A percentile compares a stretch with the other conserved stretches of the same genome.
These are phyloP conservation scores for Lypha dubia DNA, from an alignment of 2,888 invertebrate genomes.

Conservation along the genomic window DNA sequence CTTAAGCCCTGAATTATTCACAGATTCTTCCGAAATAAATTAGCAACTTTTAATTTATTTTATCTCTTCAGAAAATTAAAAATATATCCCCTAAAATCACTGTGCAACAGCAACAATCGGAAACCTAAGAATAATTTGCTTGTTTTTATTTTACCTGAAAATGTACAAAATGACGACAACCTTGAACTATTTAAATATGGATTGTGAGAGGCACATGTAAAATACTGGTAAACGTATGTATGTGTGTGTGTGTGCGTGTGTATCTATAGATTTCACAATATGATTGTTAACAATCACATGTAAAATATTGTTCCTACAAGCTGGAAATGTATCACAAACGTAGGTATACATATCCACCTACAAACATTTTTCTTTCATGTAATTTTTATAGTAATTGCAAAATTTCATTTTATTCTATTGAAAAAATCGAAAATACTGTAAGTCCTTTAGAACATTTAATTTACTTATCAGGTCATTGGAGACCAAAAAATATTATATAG, in stretches of 20 bases:
- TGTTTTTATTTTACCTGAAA: constrained; percentile 43
- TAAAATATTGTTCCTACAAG: constrained; percentile 25
- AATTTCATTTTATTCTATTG: constrained; percentile 15
- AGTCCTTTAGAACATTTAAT: constrained; percentile 31
- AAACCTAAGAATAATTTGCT: constrained; percentile 23
- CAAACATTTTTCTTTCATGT: constrained; percentile 22
- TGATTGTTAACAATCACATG: constrained; percentile 17
- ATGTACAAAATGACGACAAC: constrained; percentile 47
- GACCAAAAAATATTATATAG: not conserved
- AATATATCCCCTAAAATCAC: not conserved
- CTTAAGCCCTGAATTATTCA: no score
- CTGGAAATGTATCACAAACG: constrained; percentile 6
- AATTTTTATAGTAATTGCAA: constrained; percentile 45
- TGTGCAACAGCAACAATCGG: constrained; percentile 14
- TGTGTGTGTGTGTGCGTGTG: not conserved
- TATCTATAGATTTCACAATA: not conserved
- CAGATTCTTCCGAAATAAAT: no score
- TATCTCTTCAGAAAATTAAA: no score
- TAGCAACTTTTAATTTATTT: no score
- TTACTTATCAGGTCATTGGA: constrained; percentile 27
- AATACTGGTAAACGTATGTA: not conserved
- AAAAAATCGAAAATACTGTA: not conserved
- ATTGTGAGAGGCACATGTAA: constrained; percentile 13
- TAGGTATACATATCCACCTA: not conserved
- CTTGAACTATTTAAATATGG: constrained; percentile 61